phyloP scores from a whole-genome alignment of 2,113 vertebrate species.

The zebrafish (Danio rerio) region GRCz12tu NC_133188.1:29521501-29522000 shows the following conservation, averaged over 20 bases:
- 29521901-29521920: conserved; percentile 60
- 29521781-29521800: conserved; percentile 60
- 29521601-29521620: neutral
- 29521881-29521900: conserved; percentile 72
- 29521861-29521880: conserved; percentile 72
- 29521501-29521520: too few relatives aligned
- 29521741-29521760: conserved; percentile 44
- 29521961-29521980: conserved; percentile 69
- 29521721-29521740: conserved; percentile 27
- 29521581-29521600: too few relatives aligned
- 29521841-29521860: conserved; percentile 66
- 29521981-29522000: conserved; percentile 74
- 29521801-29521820: conserved; percentile 58
- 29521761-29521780: conserved; percentile 61
- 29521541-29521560: too few relatives aligned
- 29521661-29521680: conserved; percentile 33
- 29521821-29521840: conserved; percentile 75
- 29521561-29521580: too few relatives aligned
- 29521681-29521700: neutral
- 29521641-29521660: neutral
- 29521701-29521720: conserved; percentile 23
- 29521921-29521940: conserved; percentile 75
- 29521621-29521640: conserved; percentile 39
- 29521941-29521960: conserved; percentile 77
- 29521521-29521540: too few relatives aligned